Percentiles rank a stretch among this genome's conserved stretches.
phyloP scores from a whole-genome alignment of 2,888 invertebrate species.

The Troides helena region DNA sequence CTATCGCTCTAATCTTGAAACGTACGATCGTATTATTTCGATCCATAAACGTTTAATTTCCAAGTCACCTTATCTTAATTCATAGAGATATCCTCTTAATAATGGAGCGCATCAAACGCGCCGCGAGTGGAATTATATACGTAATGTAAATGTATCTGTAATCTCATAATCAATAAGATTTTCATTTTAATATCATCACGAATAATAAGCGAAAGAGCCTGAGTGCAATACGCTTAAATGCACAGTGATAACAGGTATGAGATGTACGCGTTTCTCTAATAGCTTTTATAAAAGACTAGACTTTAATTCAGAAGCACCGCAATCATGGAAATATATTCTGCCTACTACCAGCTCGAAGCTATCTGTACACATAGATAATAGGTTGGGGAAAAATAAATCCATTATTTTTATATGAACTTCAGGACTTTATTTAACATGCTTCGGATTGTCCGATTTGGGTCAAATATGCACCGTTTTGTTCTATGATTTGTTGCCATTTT shows the following conservation, averaged over 20 bases:
- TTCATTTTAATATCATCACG: slow-evolving; percentile 38
- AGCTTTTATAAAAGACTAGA: slow-evolving; percentile 51
- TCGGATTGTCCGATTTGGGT: too few relatives aligned
- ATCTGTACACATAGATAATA: too few relatives aligned
- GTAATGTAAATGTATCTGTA: slow-evolving; percentile 21
- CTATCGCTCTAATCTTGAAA: slow-evolving; percentile 22
- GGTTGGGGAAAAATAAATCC: too few relatives aligned
- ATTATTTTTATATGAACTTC: too few relatives aligned
- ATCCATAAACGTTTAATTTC: slow-evolving; percentile 26
- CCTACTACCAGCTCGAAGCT: neutral
- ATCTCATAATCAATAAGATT: slow-evolving; percentile 30
- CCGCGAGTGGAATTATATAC: slow-evolving; percentile 25
- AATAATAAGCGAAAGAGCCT: slow-evolving; percentile 50
- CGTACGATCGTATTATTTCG: slow-evolving; percentile 9
- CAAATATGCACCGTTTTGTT: too few relatives aligned
- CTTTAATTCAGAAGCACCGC: slow-evolving; percentile 34
- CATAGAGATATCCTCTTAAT: slow-evolving; percentile 25
- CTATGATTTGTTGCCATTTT: too few relatives aligned
- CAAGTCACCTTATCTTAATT: slow-evolving; percentile 26
- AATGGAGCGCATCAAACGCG: slow-evolving; percentile 25
- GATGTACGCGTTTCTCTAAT: slow-evolving; percentile 65
- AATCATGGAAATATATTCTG: neutral
- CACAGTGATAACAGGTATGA: slow-evolving; percentile 65
- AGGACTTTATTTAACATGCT: too few relatives aligned
- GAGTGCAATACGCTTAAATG: slow-evolving; percentile 63